Conservation (phyloP, 2,797 vertebrate species). For the Xerus rutilus region DNA sequence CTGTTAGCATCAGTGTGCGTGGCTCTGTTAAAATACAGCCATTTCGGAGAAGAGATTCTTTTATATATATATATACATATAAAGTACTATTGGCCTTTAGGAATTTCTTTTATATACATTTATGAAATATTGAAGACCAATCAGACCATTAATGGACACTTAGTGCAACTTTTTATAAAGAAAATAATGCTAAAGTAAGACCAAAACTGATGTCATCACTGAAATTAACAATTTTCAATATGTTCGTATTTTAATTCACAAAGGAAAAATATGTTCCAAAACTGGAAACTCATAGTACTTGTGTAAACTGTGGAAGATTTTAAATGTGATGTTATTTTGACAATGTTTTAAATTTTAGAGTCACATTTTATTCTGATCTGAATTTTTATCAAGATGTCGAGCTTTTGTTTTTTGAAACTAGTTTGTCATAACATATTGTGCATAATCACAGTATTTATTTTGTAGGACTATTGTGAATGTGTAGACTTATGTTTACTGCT, state of each 20-base stretch:
- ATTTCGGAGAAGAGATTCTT: slow-evolving; percentile 83
- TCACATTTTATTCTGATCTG: slow-evolving; percentile 87
- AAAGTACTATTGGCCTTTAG: slow-evolving; percentile 85
- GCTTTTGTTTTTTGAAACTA: slow-evolving; percentile 87
- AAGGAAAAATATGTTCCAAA: slow-evolving; percentile 79
- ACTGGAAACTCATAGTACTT: slow-evolving; percentile 77
- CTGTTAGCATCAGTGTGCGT: slow-evolving; percentile 49
- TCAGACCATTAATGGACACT: slow-evolving; percentile 85
- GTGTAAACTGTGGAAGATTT: slow-evolving; percentile 83
- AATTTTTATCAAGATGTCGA: slow-evolving; percentile 86
- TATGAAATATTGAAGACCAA: slow-evolving; percentile 86
- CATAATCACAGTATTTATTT: slow-evolving; percentile 91
- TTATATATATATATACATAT: slow-evolving; percentile 72
- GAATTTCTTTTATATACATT: slow-evolving; percentile 80
- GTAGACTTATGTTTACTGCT: slow-evolving; percentile 88
- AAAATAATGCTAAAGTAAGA: slow-evolving; percentile 84
- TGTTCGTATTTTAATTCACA: slow-evolving; percentile 87
- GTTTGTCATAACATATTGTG: slow-evolving; percentile 86
- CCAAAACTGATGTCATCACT: slow-evolving; percentile 86
- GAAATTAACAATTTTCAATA: slow-evolving; percentile 85
- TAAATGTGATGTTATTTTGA: slow-evolving; percentile 87
- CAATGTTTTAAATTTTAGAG: slow-evolving; percentile 83
- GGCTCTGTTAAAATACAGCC: slow-evolving; percentile 82
- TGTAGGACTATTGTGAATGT: slow-evolving; percentile 88
- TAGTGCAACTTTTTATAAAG: slow-evolving; percentile 86